These are phyloP conservation scores for Miniopterus natalensis DNA, from an alignment of 2,113 vertebrate genomes.

Conservation along the genomic window DNA sequence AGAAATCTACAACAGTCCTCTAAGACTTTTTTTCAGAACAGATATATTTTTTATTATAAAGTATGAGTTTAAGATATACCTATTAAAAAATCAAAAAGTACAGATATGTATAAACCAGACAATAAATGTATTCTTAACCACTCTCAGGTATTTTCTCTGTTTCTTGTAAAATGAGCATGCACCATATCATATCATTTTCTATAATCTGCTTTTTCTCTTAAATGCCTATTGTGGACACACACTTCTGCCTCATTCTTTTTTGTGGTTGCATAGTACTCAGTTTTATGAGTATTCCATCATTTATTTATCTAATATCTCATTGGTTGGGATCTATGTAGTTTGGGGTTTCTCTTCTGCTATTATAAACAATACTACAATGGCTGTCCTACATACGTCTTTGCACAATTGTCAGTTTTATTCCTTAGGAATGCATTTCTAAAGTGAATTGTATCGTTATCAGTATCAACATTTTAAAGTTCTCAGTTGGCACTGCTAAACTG, in stretches of 20 bases:
- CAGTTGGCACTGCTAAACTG: not conserved
- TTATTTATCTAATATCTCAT: not conserved
- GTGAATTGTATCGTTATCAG: not conserved
- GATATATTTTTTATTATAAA: conserved; percentile 14
- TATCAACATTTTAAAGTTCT: not conserved
- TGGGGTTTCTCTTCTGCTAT: not conserved
- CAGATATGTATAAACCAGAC: not conserved
- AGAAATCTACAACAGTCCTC: not conserved
- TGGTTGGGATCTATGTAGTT: not conserved
- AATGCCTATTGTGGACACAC: not conserved
- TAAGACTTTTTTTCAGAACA: not conserved
- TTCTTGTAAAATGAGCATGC: not conserved
- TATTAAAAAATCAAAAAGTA: not conserved
- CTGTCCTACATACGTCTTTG: not conserved
- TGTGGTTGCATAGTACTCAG: not conserved
- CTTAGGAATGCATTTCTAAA: not conserved
- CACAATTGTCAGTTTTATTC: not conserved
- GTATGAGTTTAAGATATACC: not conserved
- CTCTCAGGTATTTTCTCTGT: not conserved
- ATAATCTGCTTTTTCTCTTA: not conserved
- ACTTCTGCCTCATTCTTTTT: not conserved
- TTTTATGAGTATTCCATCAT: not conserved
- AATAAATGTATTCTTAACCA: not conserved
- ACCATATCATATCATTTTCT: not conserved
- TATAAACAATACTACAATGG: not conserved